Evolutionary conservation across 2,113 vertebrate genomes (phyloP).

Genomic region (Dolichotis patagonum): DNA sequence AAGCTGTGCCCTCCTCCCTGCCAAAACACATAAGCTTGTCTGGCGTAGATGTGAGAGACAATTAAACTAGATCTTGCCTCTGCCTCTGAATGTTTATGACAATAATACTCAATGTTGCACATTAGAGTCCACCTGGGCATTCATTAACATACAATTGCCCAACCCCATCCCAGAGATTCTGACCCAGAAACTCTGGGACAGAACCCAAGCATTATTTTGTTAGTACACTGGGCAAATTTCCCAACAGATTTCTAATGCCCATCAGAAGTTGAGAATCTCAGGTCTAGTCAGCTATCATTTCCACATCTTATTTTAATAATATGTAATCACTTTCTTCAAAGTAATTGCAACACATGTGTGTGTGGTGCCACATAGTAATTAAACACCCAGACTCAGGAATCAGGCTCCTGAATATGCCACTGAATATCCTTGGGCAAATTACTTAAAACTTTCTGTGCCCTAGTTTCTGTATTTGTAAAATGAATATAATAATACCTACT

Average conservation of each 20-base stretch:
- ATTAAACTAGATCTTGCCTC: not conserved
- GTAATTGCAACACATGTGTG: not conserved
- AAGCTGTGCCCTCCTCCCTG: not conserved
- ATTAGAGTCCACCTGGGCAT: not conserved
- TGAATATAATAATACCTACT: not conserved
- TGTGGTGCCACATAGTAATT: not conserved
- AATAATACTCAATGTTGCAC: not conserved
- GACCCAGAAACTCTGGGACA: not conserved
- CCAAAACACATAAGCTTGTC: not conserved
- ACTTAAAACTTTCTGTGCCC: not conserved
- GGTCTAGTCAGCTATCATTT: not conserved
- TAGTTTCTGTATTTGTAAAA: slow-evolving; percentile 8
- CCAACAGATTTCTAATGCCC: slow-evolving; percentile 11
- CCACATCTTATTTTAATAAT: slow-evolving; percentile 32
- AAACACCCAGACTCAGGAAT: not conserved
- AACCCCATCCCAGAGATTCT: not conserved
- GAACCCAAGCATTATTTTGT: not conserved
- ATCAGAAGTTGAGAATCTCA: not conserved
- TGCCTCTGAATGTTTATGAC: not conserved
- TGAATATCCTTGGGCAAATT: not conserved
- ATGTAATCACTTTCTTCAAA: slow-evolving; percentile 21
- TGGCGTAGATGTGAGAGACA: not conserved
- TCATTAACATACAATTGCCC: not conserved
- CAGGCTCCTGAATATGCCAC: not conserved
- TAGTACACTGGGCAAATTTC: slow-evolving; percentile 11